Conservation (phyloP, 2,113 vertebrate species). For the Cololabis saira region DNA sequence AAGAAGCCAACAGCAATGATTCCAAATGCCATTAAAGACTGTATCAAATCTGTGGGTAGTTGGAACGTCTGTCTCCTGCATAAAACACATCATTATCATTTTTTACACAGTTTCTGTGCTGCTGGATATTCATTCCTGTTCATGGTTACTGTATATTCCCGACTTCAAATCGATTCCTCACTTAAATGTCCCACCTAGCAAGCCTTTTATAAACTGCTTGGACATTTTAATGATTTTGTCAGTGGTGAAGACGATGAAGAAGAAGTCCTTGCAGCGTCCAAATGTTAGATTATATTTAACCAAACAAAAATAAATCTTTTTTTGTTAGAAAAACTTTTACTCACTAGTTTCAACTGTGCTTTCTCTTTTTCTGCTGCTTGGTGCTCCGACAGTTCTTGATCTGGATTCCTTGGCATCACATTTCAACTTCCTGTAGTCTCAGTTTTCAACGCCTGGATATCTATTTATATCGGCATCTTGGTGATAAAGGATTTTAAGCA, state of each 20-base stretch:
- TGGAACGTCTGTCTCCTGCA: conserved; percentile 15
- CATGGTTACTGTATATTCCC: conserved; percentile 11
- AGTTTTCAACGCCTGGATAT: too few relatives aligned
- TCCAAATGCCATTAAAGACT: conserved; percentile 45
- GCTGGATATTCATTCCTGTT: conserved; percentile 38
- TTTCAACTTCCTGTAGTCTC: too few relatives aligned
- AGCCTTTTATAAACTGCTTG: conserved; percentile 17
- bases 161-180: conserved; percentile 31
- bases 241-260: neutral
- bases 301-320: too few relatives aligned
- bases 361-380: too few relatives aligned
- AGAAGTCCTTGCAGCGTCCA: neutral
- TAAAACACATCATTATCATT: conserved; percentile 52
- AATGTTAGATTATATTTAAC: too few relatives aligned
- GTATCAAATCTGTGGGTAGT: conserved; percentile 27
- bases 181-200: conserved; percentile 30
- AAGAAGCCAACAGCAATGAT: conserved; percentile 38
- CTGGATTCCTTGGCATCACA: too few relatives aligned
- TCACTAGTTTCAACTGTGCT: too few relatives aligned
- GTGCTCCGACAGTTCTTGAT: too few relatives aligned
- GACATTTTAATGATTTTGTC: conserved; percentile 8
- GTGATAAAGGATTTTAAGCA: too few relatives aligned
- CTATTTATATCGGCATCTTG: too few relatives aligned
- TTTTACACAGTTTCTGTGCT: conserved; percentile 21
- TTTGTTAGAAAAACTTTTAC: too few relatives aligned